Evolutionary conservation across 2,113 vertebrate species (phyloP).

Genomic region (Clinocottus analis): DNA sequence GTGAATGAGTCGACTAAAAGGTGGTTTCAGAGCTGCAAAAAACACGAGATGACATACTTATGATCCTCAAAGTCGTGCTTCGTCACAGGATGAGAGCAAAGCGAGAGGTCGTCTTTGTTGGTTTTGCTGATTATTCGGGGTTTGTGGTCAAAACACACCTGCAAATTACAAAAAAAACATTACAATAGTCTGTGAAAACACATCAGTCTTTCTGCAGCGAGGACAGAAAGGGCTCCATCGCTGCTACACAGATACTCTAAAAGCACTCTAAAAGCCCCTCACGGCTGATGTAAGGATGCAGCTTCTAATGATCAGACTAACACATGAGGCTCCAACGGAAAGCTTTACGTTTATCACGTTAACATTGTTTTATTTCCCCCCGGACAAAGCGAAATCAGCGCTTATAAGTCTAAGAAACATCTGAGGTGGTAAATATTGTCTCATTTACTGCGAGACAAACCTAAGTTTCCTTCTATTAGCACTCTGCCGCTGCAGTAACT

Average conservation of each 20-base stretch:
- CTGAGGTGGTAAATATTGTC: background rate
- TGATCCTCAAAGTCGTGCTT: slow-evolving; percentile 94
- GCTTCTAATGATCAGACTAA: slow-evolving; percentile 1
- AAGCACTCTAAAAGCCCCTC: background rate
- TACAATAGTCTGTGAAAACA: background rate
- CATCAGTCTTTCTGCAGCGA: background rate
- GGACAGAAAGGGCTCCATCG: background rate
- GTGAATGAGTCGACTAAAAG: background rate
- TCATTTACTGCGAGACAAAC: background rate
- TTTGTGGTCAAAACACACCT: slow-evolving; percentile 99
- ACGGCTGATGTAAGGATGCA: background rate
- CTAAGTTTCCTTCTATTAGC: background rate
- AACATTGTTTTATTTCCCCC: background rate
- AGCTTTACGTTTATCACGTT: background rate
- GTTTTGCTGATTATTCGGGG: slow-evolving; percentile 99
- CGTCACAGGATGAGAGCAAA: slow-evolving; percentile 94
- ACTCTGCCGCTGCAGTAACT: background rate
- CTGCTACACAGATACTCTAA: background rate
- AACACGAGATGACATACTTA: slow-evolving; percentile 87
- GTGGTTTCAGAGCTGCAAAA: background rate
- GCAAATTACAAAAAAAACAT: slow-evolving; percentile 21
- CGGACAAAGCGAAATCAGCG: background rate
- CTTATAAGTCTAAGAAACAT: background rate
- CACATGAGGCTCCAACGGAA: background rate
- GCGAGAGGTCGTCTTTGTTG: slow-evolving; percentile 90